Evolutionary conservation across 1,140 invertebrate species (phyloP).

Genomic region (Mycetomoellerius zeteki): DNA sequence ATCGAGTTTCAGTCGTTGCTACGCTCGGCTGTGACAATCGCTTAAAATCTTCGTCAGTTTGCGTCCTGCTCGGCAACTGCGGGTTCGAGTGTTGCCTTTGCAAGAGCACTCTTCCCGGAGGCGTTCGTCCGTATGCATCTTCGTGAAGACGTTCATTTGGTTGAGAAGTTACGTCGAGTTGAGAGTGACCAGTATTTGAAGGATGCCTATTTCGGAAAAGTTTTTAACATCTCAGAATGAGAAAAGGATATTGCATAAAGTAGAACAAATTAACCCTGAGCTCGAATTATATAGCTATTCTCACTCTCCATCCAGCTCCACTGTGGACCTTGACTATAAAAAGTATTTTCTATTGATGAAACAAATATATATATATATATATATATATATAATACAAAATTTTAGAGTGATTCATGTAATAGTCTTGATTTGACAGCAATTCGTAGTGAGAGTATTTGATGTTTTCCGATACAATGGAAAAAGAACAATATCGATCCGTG

Average conservation of each 20-base stretch:
- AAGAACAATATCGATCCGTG: too few species aligned
- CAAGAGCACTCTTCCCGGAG: slow-evolving; percentile 48
- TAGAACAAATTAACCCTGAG: neutral
- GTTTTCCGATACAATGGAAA: too few species aligned
- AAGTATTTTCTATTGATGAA: too few species aligned
- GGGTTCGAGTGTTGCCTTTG: slow-evolving; percentile 84
- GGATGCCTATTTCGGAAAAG: slow-evolving; percentile 50
- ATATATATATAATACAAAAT: too few species aligned
- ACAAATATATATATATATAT: too few species aligned
- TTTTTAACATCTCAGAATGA: neutral
- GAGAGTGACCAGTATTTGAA: slow-evolving; percentile 66
- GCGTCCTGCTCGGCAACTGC: slow-evolving; percentile 76
- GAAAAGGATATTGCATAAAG: neutral
- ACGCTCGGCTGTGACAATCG: slow-evolving; percentile 56
- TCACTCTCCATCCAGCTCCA: too few species aligned
- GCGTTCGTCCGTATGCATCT: slow-evolving; percentile 57
- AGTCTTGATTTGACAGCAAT: too few species aligned
- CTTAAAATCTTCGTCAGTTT: slow-evolving; percentile 59
- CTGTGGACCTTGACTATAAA: too few species aligned
- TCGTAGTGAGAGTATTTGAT: too few species aligned
- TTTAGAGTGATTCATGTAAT: too few species aligned
- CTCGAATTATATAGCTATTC: too few species aligned
- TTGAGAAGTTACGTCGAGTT: slow-evolving; percentile 60
- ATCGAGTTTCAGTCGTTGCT: slow-evolving; percentile 42
- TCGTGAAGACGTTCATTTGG: slow-evolving; percentile 54